Evolutionary conservation across 2,797 vertebrate species (phyloP), one percentile per base, ranked within the genome.

Genomic region (Diplodus puntazzo): DNA sequence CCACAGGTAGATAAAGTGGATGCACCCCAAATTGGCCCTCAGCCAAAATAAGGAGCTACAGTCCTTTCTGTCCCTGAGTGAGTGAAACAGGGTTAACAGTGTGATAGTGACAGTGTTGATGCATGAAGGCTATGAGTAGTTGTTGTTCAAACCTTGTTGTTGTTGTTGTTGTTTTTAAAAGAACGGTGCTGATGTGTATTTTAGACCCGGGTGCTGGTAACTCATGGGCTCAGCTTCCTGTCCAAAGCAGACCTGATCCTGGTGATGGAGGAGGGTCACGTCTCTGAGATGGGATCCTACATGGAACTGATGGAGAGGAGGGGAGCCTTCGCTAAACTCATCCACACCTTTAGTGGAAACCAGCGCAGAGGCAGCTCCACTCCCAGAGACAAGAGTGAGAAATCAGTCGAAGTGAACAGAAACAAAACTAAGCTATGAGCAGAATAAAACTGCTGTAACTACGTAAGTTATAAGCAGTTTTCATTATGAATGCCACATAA

Each of bases 271-370:
- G 94, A 96, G 0, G 98, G 97, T n/a, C 94, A 96, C 76, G 96
- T 99, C 73, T 97, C 96, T 0, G 97, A 99, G 93, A 95, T 95
- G 84, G 97, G 97, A 1, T 97, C 97, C 25, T 97, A 97, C 89
- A 84, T 94, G 42, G 95, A 97, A 77, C 93, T 98, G 84, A 94
- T 98, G 82, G 90, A 94, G 54, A 94, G 94, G 5, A 94, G 96
- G 0, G 95, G 96, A 1, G 94, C 96, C 68, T 98, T 98, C 5
- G 96, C 97, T 0, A 97, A 97, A 73, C 97, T 97, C 67, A 94
- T 98, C 65, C 95, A 92, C 46, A 96, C 95, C 0, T 97, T 84
- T 20, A 69, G 20, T 49, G 65, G 50, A 46, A 66, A 34, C 34
- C 94, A 92, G 64, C 78, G 79, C 17, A 90, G 75, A 63, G 80